Base-by-base conservation (phyloP, 2,888 invertebrate genomes). In the Sphaeridia pumilis region DNA sequence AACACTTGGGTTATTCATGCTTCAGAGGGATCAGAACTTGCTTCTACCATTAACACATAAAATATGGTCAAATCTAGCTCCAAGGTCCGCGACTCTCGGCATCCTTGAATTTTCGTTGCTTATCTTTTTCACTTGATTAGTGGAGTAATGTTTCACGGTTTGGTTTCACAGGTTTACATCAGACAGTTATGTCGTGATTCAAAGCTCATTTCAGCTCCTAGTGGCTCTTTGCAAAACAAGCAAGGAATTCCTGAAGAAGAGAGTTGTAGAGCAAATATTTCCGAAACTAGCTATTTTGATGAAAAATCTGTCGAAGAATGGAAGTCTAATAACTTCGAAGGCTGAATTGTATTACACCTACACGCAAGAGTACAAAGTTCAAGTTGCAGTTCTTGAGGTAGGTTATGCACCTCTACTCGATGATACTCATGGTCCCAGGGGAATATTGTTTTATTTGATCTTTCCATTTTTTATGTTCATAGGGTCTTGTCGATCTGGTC, bases 301-400 rank as follows among this genome's bases (percentile, higher is more conserved):
- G 7, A 21, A 55, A 7, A 54, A 28, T 4, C 46, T 64, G 14
- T 58, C 58, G 1, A 42, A 49, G 25, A 57, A 57, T 41, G 57
- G 61, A 31, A 52, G 54, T 31, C 36, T 50, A 46, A 54, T 63
- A 1, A 52, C 55, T 34, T 49, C 57, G 17, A 61, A 57, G 50
- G 52, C 58, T 25, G 27, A 53, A 21, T 52, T 61, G 14, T 63
- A 63, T 48, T 64, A 60, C 50, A 63, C 63, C 1, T 60, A 49
- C 42, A 64, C 62, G 3, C 64, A 64, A 50, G 58, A 58, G 1
- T 64, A 61, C 46, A 64, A 64, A 51, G 47, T 64, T 2, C 64
- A 64, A 38, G 38, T 58, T 4, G 57, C 57, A 14, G 46, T 64
- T 20, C 49, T 64, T 5, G 52, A 59, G 61, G 63, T 61, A 53